phyloP scores from a whole-genome alignment of 2,888 invertebrate genomes.

The Slavum lentiscoides region DNA sequence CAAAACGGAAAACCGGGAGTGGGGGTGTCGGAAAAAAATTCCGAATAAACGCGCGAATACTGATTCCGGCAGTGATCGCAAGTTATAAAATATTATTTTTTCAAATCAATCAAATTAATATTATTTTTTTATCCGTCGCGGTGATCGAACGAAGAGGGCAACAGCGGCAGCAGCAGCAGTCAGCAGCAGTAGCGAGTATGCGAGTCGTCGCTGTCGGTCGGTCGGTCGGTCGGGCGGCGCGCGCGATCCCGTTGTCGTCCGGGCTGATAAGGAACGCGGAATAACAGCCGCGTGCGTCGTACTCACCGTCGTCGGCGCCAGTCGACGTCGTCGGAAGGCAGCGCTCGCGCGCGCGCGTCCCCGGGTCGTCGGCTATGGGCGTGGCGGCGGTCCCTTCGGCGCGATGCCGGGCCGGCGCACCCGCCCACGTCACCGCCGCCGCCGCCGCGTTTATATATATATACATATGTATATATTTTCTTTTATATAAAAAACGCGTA shows the following conservation, averaged over 20 bases:
- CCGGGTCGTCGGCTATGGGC: conserved; percentile 31
- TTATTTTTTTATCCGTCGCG: no score
- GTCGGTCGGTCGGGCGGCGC: conserved; percentile 1
- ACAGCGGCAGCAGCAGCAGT: no score
- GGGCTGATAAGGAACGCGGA: conserved; percentile 36
- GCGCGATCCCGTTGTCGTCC: conserved; percentile 44
- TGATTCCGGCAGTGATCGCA: no score
- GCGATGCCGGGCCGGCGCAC: conserved; percentile 14
- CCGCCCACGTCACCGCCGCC: conserved; percentile 27
- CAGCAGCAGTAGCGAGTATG: no score
- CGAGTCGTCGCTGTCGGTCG: background rate
- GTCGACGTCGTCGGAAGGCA: background rate
- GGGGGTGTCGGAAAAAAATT: no score
- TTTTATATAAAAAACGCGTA: no score
- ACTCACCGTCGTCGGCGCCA: background rate
- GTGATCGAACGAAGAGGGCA: no score
- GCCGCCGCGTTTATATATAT: background rate
- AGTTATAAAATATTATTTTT: no score
- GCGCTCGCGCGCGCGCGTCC: conserved; percentile 31
- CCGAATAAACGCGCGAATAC: no score
- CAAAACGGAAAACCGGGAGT: no score
- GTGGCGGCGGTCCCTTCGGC: conserved; percentile 38
- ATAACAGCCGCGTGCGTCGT: background rate
- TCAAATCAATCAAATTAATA: no score
- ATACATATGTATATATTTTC: background rate